phyloP scores from a whole-genome alignment of 1,140 invertebrate species.

The Procambarus virginalis region DNA sequence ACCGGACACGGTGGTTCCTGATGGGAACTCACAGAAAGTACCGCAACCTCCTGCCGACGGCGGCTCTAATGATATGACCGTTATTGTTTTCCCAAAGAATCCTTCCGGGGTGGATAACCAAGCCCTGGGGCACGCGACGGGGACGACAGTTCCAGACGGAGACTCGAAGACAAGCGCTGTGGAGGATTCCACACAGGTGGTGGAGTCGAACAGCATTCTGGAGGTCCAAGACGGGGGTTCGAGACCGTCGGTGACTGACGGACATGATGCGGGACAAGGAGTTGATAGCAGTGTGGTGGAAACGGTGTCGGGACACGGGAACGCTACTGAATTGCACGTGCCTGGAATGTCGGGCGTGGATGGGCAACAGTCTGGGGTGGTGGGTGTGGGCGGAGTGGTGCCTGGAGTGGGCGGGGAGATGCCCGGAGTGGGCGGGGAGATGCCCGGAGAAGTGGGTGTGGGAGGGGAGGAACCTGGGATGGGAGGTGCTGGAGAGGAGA shows the following conservation, averaged over 20 bases:
- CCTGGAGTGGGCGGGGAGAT: conserved; percentile 77
- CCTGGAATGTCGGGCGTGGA: neutral
- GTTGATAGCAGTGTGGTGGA: neutral
- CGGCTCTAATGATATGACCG: neutral
- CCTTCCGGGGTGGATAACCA: neutral
- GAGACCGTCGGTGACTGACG: neutral
- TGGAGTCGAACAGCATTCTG: neutral
- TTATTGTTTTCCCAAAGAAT: conserved; percentile 8
- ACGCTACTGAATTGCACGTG: neutral
- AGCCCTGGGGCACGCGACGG: conserved; percentile 8
- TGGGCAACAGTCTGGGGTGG: neutral
- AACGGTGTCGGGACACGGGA: neutral
- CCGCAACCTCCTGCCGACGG: neutral
- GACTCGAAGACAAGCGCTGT: too few species aligned
- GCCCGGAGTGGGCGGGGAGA: neutral
- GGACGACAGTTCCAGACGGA: neutral
- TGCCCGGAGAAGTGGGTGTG: neutral
- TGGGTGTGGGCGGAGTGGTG: neutral
- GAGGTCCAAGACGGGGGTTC: neutral
- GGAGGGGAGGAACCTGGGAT: neutral
- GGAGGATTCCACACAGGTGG: neutral
- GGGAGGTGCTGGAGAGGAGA: neutral
- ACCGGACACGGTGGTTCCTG: neutral
- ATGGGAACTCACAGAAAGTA: too few species aligned
- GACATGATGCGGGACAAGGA: neutral